phyloP scores from a whole-genome alignment of 2,113 vertebrate species.

The Corythoichthys haematopterus region DNA sequence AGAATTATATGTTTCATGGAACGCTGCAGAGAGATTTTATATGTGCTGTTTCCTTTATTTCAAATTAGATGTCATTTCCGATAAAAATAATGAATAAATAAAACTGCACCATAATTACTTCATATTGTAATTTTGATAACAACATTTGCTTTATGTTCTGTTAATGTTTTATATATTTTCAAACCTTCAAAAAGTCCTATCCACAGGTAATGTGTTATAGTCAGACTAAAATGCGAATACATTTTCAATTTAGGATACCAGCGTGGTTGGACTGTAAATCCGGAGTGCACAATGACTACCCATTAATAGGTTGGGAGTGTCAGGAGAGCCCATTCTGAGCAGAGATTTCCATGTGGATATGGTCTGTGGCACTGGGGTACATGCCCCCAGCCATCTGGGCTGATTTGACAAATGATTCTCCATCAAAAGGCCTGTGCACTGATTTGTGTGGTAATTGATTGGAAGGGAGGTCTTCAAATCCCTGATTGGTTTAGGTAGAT shows the following conservation, averaged over 20 bases:
- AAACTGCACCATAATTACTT: neutral
- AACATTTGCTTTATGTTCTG: slow-evolving; percentile 16
- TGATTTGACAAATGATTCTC: slow-evolving; percentile 78
- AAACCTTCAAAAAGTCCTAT: slow-evolving; percentile 26
- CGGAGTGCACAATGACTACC: slow-evolving; percentile 63
- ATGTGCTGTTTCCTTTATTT: neutral
- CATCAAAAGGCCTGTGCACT: slow-evolving; percentile 70
- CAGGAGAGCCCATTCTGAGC: slow-evolving; percentile 55
- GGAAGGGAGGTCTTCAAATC: slow-evolving; percentile 71
- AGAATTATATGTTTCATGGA: neutral
- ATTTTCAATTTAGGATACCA: slow-evolving; percentile 43
- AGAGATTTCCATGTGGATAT: slow-evolving; percentile 71
- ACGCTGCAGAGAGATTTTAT: neutral
- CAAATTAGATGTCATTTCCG: slow-evolving; percentile 8
- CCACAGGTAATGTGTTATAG: slow-evolving; percentile 42
- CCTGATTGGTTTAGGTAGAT: slow-evolving; percentile 75
- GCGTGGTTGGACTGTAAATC: slow-evolving; percentile 45
- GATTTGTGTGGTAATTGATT: slow-evolving; percentile 78
- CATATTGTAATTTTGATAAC: neutral
- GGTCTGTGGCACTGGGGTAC: slow-evolving; percentile 64
- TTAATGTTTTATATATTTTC: slow-evolving; percentile 21
- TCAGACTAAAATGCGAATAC: slow-evolving; percentile 64
- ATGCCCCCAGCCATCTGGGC: slow-evolving; percentile 66
- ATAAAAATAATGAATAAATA: neutral
- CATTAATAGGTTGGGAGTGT: slow-evolving; percentile 61